These are phyloP conservation scores for Zeus faber DNA, from an alignment of 2,113 vertebrate genomes.

Conservation along the genomic window DNA sequence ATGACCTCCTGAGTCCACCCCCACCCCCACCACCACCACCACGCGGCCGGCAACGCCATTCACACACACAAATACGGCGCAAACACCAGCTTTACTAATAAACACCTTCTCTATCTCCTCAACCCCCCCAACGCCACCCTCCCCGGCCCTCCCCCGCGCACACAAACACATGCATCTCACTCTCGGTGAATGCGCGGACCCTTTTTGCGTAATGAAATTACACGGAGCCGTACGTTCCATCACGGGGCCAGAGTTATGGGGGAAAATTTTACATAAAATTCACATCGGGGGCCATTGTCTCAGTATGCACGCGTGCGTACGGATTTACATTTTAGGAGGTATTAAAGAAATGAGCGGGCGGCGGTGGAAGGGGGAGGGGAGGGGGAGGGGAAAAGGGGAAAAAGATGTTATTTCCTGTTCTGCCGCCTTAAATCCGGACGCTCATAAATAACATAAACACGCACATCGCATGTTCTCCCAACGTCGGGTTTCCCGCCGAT, in stretches of 20 bases:
- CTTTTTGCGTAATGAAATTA: slow-evolving; percentile 84
- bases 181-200: slow-evolving; percentile 23
- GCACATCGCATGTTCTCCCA: background rate
- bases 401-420: slow-evolving; percentile 57
- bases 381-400: slow-evolving; percentile 58
- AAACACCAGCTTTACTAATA: slow-evolving; percentile 56
- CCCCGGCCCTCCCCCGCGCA: slow-evolving; percentile 1
- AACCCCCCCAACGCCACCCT: slow-evolving; percentile 36
- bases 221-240: slow-evolving; percentile 64
- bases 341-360: slow-evolving; percentile 80
- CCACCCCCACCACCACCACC: background rate
- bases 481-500: too few species aligned
- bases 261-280: slow-evolving; percentile 79
- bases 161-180: slow-evolving; percentile 6
- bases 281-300: slow-evolving; percentile 66
- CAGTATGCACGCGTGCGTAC: slow-evolving; percentile 68
- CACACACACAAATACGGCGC: slow-evolving; percentile 34
- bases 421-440: slow-evolving; percentile 74
- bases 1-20: slow-evolving; percentile 21
- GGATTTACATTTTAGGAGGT: slow-evolving; percentile 80
- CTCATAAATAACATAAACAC: slow-evolving; percentile 77
- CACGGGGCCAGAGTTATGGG: slow-evolving; percentile 70
- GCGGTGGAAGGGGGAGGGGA: slow-evolving; percentile 53
- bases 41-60: background rate
- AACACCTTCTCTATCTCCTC: slow-evolving; percentile 61